phyloP scores from a whole-genome alignment of 2,113 vertebrate genomes.

The Alligator mississippiensis region DNA sequence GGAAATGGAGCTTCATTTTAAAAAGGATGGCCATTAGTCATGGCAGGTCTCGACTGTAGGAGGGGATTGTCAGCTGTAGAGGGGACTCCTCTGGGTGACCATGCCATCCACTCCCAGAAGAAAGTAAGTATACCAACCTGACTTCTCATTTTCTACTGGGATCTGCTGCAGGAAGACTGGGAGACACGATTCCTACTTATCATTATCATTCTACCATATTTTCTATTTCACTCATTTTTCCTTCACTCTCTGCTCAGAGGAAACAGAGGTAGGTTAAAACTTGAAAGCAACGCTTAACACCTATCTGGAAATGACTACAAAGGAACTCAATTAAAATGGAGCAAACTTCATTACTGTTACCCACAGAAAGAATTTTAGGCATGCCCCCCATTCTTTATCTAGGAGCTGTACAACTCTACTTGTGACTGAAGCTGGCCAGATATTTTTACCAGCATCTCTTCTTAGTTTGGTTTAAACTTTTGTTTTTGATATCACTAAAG shows the following conservation, averaged over 20 bases:
- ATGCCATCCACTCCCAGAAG: background rate
- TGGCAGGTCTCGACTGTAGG: background rate
- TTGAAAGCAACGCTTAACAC: background rate
- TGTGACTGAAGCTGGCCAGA: background rate
- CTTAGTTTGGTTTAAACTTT: background rate
- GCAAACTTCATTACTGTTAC: background rate
- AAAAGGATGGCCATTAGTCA: background rate
- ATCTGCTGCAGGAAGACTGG: background rate
- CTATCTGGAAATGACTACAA: background rate
- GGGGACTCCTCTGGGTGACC: background rate
- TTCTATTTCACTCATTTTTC: background rate
- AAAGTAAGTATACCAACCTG: background rate
- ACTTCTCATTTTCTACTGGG: background rate
- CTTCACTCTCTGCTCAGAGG: background rate
- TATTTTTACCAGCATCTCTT: background rate
- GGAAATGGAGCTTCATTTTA: background rate
- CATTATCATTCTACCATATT: background rate
- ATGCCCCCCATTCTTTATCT: background rate
- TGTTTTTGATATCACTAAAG: background rate
- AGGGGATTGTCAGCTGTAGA: background rate
- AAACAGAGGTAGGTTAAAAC: background rate
- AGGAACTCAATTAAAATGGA: background rate
- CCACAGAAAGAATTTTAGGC: background rate
- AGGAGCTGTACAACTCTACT: background rate
- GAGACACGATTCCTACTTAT: background rate